phyloP scores from a whole-genome alignment of 1,140 invertebrate species.

The Anadara kagoshimensis region DNA sequence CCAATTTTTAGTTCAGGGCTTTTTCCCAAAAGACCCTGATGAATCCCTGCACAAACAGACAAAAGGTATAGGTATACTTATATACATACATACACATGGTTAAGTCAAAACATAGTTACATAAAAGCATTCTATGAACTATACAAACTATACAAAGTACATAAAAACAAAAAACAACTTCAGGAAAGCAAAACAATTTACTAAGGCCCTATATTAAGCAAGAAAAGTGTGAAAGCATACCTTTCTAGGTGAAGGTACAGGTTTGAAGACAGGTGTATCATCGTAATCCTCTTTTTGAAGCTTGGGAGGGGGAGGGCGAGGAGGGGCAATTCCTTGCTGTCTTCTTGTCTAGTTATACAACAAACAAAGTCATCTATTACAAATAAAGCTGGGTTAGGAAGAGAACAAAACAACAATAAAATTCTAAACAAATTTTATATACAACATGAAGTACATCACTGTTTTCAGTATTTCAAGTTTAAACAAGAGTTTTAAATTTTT shows the following conservation, averaged over 20 bases:
- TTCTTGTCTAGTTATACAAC: constrained; percentile 20
- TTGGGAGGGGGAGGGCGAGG: constrained; percentile 69
- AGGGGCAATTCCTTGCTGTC: constrained; percentile 56
- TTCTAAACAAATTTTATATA: no score
- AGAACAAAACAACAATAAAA: no score
- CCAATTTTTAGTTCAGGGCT: no score
- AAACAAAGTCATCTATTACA: no score
- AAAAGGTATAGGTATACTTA: no score
- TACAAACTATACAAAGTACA: neutral
- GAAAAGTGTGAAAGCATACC: constrained; percentile 48
- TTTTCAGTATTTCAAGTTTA: no score
- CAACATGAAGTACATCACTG: no score
- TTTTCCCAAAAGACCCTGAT: no score
- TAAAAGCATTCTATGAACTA: no score
- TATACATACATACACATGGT: neutral
- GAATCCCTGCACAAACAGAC: no score
- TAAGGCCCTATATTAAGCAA: constrained; percentile 9
- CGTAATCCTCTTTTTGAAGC: constrained; percentile 42
- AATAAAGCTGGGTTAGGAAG: no score
- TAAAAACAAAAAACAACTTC: neutral
- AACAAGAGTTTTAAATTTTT: no score
- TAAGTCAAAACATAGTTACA: neutral
- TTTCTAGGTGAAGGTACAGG: constrained; percentile 52
- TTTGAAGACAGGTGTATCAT: constrained; percentile 52
- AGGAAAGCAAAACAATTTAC: neutral